phyloP scores from a whole-genome alignment of 2,888 invertebrate genomes.

The Itoplectis maculator region DNA sequence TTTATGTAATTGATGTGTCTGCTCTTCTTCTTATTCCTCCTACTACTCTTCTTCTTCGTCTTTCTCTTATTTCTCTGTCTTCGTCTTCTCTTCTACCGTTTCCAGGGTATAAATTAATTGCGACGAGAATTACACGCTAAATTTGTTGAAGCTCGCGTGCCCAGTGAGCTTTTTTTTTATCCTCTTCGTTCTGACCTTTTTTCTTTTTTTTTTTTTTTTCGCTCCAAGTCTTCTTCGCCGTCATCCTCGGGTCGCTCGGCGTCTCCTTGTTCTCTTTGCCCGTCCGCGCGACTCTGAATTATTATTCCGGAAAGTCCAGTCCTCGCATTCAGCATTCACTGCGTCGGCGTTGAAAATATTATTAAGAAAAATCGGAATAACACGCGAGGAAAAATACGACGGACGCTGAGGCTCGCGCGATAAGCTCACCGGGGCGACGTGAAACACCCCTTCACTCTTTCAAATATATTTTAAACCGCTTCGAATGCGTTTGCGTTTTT shows the following conservation, averaged over 20 bases:
- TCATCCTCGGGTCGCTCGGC: background rate
- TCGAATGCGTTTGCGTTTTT: too few species aligned
- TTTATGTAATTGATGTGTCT: slow-evolving; percentile 56
- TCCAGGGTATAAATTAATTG: slow-evolving; percentile 57
- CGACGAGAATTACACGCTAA: slow-evolving; percentile 57
- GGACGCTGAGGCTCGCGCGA: background rate
- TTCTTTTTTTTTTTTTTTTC: slow-evolving; percentile 20
- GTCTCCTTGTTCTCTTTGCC: slow-evolving; percentile 20
- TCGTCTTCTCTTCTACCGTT: slow-evolving; percentile 20
- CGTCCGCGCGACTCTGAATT: slow-evolving; percentile 54
- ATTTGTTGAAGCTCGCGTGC: slow-evolving; percentile 64
- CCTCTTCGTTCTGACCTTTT: too few species aligned
- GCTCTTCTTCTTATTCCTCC: slow-evolving; percentile 12
- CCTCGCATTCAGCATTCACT: slow-evolving; percentile 61
- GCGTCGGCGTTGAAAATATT: slow-evolving; percentile 25
- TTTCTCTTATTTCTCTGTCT: background rate
- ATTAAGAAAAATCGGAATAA: slow-evolving; percentile 8
- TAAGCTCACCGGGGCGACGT: too few species aligned
- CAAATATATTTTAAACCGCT: too few species aligned
- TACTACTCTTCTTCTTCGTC: background rate
- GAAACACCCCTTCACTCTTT: too few species aligned
- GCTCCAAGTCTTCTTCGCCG: slow-evolving; percentile 23
- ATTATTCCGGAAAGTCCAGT: slow-evolving; percentile 59
- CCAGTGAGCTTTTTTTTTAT: slow-evolving; percentile 52
- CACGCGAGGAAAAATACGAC: background rate